A percentile compares a stretch with the other conserved stretches of the same genome.
Evolutionary conservation across 2,888 invertebrate genomes (phyloP).

Genomic region (Actias luna): DNA sequence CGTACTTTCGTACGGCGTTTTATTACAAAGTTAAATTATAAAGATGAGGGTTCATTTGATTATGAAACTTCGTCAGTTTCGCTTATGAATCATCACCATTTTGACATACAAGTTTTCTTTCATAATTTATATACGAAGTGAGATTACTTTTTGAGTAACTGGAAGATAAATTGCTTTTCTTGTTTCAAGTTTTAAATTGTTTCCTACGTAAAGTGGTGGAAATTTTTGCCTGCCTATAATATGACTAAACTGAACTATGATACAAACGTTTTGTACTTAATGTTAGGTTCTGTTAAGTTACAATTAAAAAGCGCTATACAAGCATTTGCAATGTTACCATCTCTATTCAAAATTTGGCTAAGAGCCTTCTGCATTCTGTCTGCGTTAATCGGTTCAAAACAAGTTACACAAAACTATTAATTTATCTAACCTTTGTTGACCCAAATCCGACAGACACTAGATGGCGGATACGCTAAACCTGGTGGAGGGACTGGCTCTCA

Average conservation of each 20-base stretch:
- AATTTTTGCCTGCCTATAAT: background rate
- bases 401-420: too few relatives aligned
- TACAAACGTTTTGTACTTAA: too few relatives aligned
- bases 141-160: conserved; percentile 48
- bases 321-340: too few relatives aligned
- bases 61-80: conserved; percentile 24
- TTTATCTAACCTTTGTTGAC: too few relatives aligned
- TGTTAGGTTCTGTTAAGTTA: too few relatives aligned
- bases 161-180: conserved; percentile 13
- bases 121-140: conserved; percentile 40
- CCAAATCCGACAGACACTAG: too few relatives aligned
- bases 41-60: conserved; percentile 36
- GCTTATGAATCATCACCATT: conserved; percentile 11
- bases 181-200: background rate
- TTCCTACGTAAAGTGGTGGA: background rate
- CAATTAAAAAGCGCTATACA: too few relatives aligned
- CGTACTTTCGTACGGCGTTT: conserved; percentile 31
- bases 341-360: too few relatives aligned
- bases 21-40: conserved; percentile 44
- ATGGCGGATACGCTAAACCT: too few relatives aligned
- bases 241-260: background rate
- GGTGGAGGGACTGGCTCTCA: too few relatives aligned
- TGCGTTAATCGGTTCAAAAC: too few relatives aligned
- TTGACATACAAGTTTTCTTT: conserved; percentile 27
- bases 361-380: too few relatives aligned